A percentile compares a stretch with the other conserved stretches of the same genome.
These are phyloP conservation scores for Orientallactaga sibirica DNA, from an alignment of 2,797 vertebrate species.

Conservation along the genomic window DNA sequence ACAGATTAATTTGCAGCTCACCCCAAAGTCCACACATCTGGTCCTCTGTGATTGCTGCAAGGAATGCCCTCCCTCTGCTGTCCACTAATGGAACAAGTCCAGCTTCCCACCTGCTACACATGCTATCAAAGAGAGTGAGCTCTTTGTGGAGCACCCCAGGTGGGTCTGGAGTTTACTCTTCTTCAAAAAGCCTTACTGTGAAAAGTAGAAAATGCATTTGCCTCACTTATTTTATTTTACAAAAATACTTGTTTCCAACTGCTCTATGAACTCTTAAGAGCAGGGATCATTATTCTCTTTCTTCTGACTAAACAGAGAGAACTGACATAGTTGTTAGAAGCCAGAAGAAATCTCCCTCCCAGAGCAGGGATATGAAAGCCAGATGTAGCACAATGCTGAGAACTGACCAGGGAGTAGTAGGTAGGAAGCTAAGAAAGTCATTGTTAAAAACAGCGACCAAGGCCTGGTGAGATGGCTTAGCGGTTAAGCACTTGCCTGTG, in stretches of 20 bases:
- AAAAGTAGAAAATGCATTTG: neutral
- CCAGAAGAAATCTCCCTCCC: neutral
- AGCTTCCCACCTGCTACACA: neutral
- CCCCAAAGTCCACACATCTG: neutral
- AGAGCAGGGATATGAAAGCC: neutral
- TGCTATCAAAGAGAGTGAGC: neutral
- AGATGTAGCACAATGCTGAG: neutral
- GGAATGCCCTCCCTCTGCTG: neutral
- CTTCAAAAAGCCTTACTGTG: neutral
- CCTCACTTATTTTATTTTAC: neutral
- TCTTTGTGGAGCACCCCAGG: neutral
- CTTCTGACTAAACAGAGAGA: neutral
- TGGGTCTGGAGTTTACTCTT: neutral
- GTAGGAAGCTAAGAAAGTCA: constrained; percentile 39
- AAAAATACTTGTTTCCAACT: neutral
- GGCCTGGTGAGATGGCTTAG: neutral
- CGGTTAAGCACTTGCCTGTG: no score
- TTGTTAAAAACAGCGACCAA: constrained; percentile 12
- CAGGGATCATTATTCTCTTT: neutral
- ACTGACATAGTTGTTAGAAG: neutral
- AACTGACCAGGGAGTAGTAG: neutral
- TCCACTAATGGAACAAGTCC: neutral
- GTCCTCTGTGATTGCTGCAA: neutral
- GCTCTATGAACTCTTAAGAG: constrained; percentile 21
- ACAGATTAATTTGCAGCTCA: neutral